Conservation (phyloP, 1,140 invertebrate genomes). For the Saccostrea cuccullata region DNA sequence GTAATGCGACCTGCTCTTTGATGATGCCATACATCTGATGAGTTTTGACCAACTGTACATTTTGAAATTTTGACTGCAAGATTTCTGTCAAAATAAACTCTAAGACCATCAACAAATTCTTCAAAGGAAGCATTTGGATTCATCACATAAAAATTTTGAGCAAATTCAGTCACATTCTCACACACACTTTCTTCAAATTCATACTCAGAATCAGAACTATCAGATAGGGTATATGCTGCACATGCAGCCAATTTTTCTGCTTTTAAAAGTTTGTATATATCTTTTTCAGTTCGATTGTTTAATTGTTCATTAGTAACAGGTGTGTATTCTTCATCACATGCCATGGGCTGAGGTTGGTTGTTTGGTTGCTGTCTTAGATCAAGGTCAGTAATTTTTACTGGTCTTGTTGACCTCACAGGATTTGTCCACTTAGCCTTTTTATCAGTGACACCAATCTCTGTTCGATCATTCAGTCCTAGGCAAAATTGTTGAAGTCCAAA, state of each 20-base stretch:
- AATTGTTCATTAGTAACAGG: neutral
- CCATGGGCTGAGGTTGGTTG: neutral
- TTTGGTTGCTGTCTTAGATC: neutral
- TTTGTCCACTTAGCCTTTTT: neutral
- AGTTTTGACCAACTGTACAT: no score
- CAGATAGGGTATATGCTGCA: neutral
- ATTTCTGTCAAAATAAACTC: neutral
- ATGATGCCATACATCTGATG: neutral
- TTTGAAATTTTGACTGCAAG: no score
- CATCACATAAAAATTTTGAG: neutral
- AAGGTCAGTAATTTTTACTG: neutral
- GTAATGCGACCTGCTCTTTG: no score
- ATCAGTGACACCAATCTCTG: conserved; percentile 5
- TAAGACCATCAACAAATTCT: neutral
- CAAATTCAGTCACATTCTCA: neutral
- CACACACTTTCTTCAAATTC: no score
- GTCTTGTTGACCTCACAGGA: neutral
- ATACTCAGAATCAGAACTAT: no score
- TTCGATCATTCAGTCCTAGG: neutral
- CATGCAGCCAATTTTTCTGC: neutral
- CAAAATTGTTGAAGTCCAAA: neutral
- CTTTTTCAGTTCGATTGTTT: neutral
- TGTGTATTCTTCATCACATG: neutral
- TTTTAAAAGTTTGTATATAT: neutral
- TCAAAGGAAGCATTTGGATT: neutral